Evolutionary conservation across 1,140 invertebrate genomes (phyloP), one percentile per base, ranked within the genome.

Genomic region (Polypedilum vanderplanki): DNA sequence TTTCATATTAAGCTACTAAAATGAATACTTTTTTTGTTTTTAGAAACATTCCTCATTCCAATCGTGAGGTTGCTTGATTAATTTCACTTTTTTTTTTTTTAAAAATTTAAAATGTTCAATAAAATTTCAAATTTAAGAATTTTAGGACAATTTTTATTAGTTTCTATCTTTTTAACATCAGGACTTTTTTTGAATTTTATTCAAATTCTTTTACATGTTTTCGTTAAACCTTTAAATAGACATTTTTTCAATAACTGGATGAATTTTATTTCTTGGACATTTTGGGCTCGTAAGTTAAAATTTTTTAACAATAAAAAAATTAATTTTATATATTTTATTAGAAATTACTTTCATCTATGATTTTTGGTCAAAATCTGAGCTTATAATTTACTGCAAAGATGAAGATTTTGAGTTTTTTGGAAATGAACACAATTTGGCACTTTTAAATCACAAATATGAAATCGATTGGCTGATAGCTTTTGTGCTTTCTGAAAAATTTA

Each of bases 391-490:
- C 65, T 70, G 65, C 20, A 70, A 20, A 10, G 9, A 18, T 1
- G 18, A 70, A 10, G 65, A 70, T 70, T 70, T 70, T 7, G 20
- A 20, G 10, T 8, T 5, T 20, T 18, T 70, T 7, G 65, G 65
- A 8, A 70, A 70, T 18, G 65, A 70, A 10, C 65, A 70, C 5
- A 70, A 20, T 17, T 70, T 70, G 20, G 18, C 18, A 1, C 18
- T 70, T 20, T 20, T 70, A 12, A 70, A 70, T 70, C 65, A 70
- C 18, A 18, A 5, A 22, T 70, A 70, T 70, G 65, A 70, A 70
- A 70, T 70, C 10, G 65, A 70, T 70, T 70, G 65, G 65, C 10
- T 70, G 0, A 18, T 70, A 5, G 18, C 7, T 10, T 70, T n/a
- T 17, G 15, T 20, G 9, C 8, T 70, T n/a, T 20, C 18, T 10